A percentile compares a stretch with the other conserved stretches of the same genome.
Conservation (phyloP, 2,797 vertebrate species). For the Sebastes hubbsi region DNA sequence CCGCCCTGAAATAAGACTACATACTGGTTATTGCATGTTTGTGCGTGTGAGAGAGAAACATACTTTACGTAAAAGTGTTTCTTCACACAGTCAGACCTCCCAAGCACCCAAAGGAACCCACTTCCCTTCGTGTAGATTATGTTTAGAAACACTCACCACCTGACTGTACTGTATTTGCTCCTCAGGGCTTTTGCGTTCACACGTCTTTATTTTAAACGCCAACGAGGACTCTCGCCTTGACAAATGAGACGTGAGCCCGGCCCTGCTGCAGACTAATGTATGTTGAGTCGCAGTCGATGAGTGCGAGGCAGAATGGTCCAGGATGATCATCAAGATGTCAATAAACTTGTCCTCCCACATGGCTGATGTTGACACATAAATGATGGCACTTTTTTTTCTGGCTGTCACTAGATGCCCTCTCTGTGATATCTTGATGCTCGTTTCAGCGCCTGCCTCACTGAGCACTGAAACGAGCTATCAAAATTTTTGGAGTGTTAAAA, state of each 20-base stretch:
- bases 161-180: conserved; percentile 25
- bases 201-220: conserved; percentile 56
- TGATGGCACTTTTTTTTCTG: conserved; percentile 77
- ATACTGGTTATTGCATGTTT: not conserved
- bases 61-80: not conserved
- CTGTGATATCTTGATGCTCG: conserved; percentile 65
- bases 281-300: conserved; percentile 74
- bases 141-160: conserved; percentile 22
- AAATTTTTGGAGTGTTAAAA: conserved; percentile 46
- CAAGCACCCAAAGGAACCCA: not conserved
- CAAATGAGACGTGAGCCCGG: conserved; percentile 63
- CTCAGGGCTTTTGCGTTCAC: conserved; percentile 21
- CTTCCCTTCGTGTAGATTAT: conserved; percentile 18
- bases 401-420: conserved; percentile 71
- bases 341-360: conserved; percentile 83
- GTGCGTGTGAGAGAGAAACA: not conserved
- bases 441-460: conserved; percentile 61
- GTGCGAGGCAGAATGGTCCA: conserved; percentile 69
- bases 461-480: conserved; percentile 55
- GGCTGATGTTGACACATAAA: conserved; percentile 81
- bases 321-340: conserved; percentile 81
- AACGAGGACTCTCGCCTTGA: conserved; percentile 52
- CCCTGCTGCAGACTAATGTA: conserved; percentile 74
- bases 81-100: conserved; percentile 5
- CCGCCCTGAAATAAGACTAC: conserved; percentile 8